Evolutionary conservation across 2,113 vertebrate species (phyloP).

Genomic region (Thunnus maccoyii): DNA sequence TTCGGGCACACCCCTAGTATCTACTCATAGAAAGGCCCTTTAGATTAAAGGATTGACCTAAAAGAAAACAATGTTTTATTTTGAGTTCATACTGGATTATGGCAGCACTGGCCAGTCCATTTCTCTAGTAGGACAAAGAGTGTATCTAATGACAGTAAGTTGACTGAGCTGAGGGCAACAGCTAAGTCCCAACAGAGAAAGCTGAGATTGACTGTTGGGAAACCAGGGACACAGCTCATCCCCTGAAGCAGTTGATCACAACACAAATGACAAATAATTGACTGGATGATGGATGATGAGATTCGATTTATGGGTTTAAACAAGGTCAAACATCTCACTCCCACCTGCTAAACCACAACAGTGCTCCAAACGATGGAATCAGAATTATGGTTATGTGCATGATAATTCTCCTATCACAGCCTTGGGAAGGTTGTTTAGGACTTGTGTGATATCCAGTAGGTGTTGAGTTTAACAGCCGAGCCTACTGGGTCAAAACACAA

Average conservation of each 20-base stretch:
- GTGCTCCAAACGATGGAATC: constrained; percentile 67
- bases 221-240: constrained; percentile 75
- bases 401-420: constrained; percentile 77
- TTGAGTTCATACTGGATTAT: constrained; percentile 37
- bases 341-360: constrained; percentile 81
- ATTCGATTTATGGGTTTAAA: constrained; percentile 84
- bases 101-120: constrained; percentile 36
- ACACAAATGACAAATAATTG: constrained; percentile 85
- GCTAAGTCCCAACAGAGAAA: constrained; percentile 71
- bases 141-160: constrained; percentile 57
- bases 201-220: constrained; percentile 74
- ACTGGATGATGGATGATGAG: constrained; percentile 82
- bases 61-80: constrained; percentile 11
- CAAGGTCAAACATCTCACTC: constrained; percentile 83
- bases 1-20: background rate
- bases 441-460: constrained; percentile 80
- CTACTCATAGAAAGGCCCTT: background rate
- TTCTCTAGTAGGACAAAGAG: constrained; percentile 41
- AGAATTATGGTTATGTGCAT: constrained; percentile 80
- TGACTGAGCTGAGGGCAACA: constrained; percentile 67
- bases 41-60: background rate
- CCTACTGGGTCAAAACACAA: constrained; percentile 78
- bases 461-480: constrained; percentile 80
- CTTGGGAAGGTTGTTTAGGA: constrained; percentile 82
- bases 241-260: constrained; percentile 81